Evolutionary conservation across 2,888 invertebrate species (phyloP), one percentile per base, ranked within the genome.

Genomic region (Drosophila parthenogenetica): DNA sequence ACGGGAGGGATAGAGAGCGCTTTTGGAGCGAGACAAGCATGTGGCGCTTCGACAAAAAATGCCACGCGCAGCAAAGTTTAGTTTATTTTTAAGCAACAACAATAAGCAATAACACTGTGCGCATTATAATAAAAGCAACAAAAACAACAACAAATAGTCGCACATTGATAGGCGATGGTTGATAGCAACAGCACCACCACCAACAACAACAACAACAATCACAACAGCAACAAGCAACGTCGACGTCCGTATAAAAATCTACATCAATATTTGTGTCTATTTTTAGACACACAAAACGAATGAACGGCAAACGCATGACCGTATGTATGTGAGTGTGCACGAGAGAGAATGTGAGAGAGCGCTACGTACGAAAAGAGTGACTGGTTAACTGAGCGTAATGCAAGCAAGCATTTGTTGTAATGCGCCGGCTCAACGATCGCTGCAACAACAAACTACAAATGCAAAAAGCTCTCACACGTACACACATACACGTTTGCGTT

Each of bases 241-340:
- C 78, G 74, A 67, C 70, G 77, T 70, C 57, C 79, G 66, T 78
- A 87, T 74, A 73, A 88, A 89, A 90, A 90, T 89, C 89, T 80
- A 89, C 89, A 86, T 79, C 88, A 90, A 86, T 88, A 90, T 89
- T 88, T 90, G 86, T 80, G 68, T 73, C 89, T 89, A 89, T 89
- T 89, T 89, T 86, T 89, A 89, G 89, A 79, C 66, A 73, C 74
- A 79, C 64, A 77, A 81, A 71, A 74, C 79, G 71, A 73, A 79
- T 73, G 61, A 69, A 77, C 48, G 48, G 35, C 69, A 69, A 73
- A 76, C 87, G 84, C 90, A 84, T 86, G 73, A 88, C 83, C 83
- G 57, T 60, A 64, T 57, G 42, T 5, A 43, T 58, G 69, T 65
- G 43, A 42, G 48, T 29, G 59, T 35, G 59, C 29, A 50, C n/a